Base-by-base conservation (phyloP, 2,888 invertebrate genomes). In the Amblyteles armatorius region DNA sequence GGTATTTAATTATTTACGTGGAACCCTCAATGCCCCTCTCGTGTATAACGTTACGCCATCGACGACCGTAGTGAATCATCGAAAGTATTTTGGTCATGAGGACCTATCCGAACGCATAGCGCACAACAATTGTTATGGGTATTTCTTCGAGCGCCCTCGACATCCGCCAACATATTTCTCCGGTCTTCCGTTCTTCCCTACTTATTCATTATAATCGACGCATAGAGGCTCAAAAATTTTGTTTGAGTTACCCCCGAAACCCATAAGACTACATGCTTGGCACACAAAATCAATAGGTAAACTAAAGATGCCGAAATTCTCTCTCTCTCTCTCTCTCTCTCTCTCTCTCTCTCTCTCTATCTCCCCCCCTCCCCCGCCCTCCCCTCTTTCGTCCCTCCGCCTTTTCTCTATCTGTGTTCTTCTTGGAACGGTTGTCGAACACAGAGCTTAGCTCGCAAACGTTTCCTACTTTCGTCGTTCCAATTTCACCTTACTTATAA, bases 81-180 rank as follows among this genome's bases (percentile, higher is more conserved):
- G 84, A 85, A 85, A 85, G 82, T 85, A 80, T 80, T 19, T 71
- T 71, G 79, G 72, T 76, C 76, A 68, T 40, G 72, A 82, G 67
- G 82, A 72, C 48, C 33, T 36, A 33, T 36, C 48, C 60, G 48
- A 33, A 6, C 19, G 65, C 4, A 57, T 76, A 33, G 71, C 82
- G 74, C 82, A 77, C 79, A 76, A 44, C 2, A 48, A 48, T 67
- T 57, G 65, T 16, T 67, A 72, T 73, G 33, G 33, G 13, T 55
- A 71, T 76, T 48, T 77, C 22, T 33, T 71, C 33, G 29, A 57
- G 29, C 40, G 3, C 60, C 16, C 29, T 6, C 78, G 33, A 50
- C 40, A 36, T 36, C 50, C n/a, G 6, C 22, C 52, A 73, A 48
- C 16, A 48, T 48, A 33, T 71, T 55, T 50, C 26, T 33, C 63